A percentile compares a stretch with the other conserved stretches of the same genome.
Evolutionary conservation across 23 tunicate species (phyloP).

Genomic region (Trididemnum miniatum): DNA sequence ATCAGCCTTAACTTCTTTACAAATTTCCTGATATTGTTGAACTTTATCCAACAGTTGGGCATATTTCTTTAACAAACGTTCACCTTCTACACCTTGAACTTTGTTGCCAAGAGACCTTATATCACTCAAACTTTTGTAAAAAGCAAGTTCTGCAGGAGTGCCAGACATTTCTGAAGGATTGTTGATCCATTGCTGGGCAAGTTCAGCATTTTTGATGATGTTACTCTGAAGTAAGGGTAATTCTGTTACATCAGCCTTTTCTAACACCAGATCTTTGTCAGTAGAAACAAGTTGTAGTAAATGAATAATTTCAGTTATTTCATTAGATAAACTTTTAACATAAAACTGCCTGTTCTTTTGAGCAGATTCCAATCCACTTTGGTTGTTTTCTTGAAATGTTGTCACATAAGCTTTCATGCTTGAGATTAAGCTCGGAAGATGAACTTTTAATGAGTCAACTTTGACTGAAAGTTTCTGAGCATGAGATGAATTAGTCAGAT

Average conservation of each 20-base stretch:
- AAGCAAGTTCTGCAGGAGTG: constrained; percentile 46
- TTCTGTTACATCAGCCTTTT: constrained; percentile 55
- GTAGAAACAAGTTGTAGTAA: constrained; percentile 83
- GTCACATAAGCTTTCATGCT: constrained; percentile 75
- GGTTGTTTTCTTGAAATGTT: constrained; percentile 34
- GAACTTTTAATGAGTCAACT: constrained; percentile 46
- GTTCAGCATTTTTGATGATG: constrained; percentile 55
- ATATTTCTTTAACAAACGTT: constrained; percentile 27
- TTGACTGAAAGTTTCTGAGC: constrained; percentile 57
- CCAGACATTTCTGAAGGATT: constrained; percentile 52
- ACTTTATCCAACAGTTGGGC: constrained; percentile 37
- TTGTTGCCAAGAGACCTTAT: constrained; percentile 58
- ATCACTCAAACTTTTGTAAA: constrained; percentile 59
- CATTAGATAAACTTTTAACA: constrained; percentile 51
- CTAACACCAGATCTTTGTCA: constrained; percentile 65
- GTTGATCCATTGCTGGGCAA: constrained; percentile 68
- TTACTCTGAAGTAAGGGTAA: constrained; percentile 45
- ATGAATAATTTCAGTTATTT: constrained; percentile 83
- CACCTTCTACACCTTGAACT: constrained; percentile 51
- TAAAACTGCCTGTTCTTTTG: constrained; percentile 61
- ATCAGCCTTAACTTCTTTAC: constrained; percentile 64
- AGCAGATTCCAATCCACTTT: constrained; percentile 52
- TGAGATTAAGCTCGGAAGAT: constrained; percentile 84
- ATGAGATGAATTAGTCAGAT: constrained; percentile 75
- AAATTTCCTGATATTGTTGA: constrained; percentile 49